Evolutionary conservation across 2,888 invertebrate genomes (phyloP).

Genomic region (Tribolium freemani): DNA sequence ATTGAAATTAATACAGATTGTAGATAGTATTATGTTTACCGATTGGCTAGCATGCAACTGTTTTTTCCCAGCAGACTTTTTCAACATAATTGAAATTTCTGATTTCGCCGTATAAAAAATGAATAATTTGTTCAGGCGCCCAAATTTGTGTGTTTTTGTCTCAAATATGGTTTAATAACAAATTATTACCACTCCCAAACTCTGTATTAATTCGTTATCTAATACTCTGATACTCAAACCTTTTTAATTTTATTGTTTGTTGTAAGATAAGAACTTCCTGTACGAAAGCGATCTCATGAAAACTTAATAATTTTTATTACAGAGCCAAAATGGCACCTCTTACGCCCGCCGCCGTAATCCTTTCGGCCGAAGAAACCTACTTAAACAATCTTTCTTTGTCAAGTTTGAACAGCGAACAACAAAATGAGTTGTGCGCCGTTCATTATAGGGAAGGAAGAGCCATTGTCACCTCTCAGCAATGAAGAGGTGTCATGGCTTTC

Average conservation of each 20-base stretch:
- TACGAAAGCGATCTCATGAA: neutral
- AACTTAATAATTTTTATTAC: slow-evolving; percentile 57
- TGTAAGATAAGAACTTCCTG: neutral
- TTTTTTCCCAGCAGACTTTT: neutral
- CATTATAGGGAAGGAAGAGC: slow-evolving; percentile 71
- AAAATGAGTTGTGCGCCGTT: slow-evolving; percentile 60
- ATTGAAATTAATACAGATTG: neutral
- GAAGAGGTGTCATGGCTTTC: slow-evolving; percentile 61
- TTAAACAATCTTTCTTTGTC: slow-evolving; percentile 60
- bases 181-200: neutral
- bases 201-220: neutral
- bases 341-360: slow-evolving; percentile 74
- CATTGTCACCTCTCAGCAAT: slow-evolving; percentile 68
- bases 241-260: neutral
- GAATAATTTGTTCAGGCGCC: too few relatives aligned
- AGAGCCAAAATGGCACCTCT: slow-evolving; percentile 89
- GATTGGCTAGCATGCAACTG: neutral
- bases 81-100: too few relatives aligned
- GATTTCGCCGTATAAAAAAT: too few relatives aligned
- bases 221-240: neutral
- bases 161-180: neutral
- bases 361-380: slow-evolving; percentile 69
- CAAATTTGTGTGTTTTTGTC: neutral
- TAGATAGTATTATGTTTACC: neutral
- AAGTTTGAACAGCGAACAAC: slow-evolving; percentile 49